phyloP scores from a whole-genome alignment of 2,888 invertebrate genomes.

The Drosophila prostipennis region DNA sequence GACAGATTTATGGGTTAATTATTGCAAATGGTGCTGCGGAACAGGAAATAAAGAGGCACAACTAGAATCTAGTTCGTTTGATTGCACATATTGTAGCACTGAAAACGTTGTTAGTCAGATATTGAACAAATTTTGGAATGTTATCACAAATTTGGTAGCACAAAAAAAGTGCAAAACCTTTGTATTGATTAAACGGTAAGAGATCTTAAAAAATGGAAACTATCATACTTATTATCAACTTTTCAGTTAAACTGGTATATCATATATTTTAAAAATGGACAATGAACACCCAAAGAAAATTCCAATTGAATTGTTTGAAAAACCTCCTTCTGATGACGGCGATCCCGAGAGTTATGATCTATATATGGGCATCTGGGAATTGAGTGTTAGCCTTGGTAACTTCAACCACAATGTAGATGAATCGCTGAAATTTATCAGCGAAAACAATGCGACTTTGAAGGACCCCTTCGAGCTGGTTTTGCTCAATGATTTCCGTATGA shows the following conservation, averaged over 20 bases:
- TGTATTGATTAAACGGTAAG: constrained; percentile 12
- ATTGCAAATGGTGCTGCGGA: constrained; percentile 32
- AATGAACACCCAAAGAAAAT: neutral
- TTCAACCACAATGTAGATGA: constrained; percentile 1
- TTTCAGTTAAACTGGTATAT: neutral
- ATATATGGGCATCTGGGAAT: constrained; percentile 6
- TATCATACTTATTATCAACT: neutral
- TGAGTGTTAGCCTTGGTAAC: constrained; percentile 21
- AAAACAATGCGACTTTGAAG: neutral
- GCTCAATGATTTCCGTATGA: constrained; percentile 28
- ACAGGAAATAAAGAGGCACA: neutral
- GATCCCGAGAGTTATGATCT: neutral
- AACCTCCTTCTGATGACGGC: neutral
- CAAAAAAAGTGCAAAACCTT: neutral
- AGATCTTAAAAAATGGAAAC: neutral
- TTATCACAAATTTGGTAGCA: constrained; percentile 1
- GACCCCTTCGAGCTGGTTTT: constrained; percentile 1
- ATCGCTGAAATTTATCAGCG: neutral
- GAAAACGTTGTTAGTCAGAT: constrained; percentile 11
- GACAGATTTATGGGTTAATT: constrained; percentile 75
- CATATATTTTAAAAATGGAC: neutral
- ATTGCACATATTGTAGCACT: constrained; percentile 23
- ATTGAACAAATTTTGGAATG: neutral
- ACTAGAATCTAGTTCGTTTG: constrained; percentile 4
- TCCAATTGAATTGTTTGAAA: neutral